phyloP scores from a whole-genome alignment of 2,113 vertebrate species.

The western clawed frog (Xenopus tropicalis) region DNA sequence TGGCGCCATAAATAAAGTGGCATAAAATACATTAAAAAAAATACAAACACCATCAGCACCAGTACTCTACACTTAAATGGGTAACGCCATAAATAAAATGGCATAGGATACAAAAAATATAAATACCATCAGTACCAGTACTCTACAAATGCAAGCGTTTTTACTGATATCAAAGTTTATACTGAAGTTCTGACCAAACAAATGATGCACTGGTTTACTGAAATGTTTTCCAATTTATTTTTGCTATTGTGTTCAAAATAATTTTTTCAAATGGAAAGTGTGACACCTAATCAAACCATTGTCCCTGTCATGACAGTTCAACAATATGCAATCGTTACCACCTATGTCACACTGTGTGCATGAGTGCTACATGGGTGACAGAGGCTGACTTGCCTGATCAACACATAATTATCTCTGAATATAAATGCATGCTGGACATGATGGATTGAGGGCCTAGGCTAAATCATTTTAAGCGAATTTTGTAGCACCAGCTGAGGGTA shows the following conservation, averaged over 20 bases:
- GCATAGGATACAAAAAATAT: too few species aligned
- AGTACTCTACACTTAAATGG: too few species aligned
- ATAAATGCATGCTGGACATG: conserved; percentile 73
- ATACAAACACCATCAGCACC: too few species aligned
- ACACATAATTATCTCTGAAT: conserved; percentile 87
- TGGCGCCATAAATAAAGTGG: too few species aligned
- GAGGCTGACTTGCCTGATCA: conserved; percentile 74
- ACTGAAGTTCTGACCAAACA: too few species aligned
- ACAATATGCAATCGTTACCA: conserved; percentile 74
- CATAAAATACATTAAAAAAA: too few species aligned
- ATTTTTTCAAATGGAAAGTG: conserved; percentile 75
- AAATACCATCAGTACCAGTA: too few species aligned
- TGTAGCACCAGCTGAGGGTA: conserved; percentile 73
- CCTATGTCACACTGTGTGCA: conserved; percentile 77
- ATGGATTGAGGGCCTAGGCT: conserved; percentile 81
- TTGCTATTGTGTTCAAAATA: conserved; percentile 73
- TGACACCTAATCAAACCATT: conserved; percentile 79
- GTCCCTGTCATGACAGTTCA: conserved; percentile 77
- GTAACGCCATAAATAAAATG: too few species aligned
- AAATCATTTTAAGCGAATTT: conserved; percentile 61
- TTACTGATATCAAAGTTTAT: too few species aligned
- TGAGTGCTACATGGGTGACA: conserved; percentile 77
- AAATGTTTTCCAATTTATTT: conserved; percentile 75
- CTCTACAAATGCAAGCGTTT: too few species aligned
- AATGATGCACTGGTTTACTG: too few species aligned